Evolutionary conservation across 1,140 invertebrate genomes (phyloP).

Genomic region (Eciton burchellii): DNA sequence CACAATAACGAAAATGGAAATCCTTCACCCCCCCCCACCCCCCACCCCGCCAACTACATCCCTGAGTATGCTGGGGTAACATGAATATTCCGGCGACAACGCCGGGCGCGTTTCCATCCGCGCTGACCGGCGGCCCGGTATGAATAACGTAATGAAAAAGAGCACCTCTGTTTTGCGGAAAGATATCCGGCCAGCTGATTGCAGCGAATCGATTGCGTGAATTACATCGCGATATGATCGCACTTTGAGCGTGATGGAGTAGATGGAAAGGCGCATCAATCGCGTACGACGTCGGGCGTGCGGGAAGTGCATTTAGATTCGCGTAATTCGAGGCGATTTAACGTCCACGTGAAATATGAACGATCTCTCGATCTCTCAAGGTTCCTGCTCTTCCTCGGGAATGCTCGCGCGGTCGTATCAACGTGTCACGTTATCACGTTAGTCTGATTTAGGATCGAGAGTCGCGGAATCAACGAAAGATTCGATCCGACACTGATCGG

Average conservation of each 20-base stretch:
- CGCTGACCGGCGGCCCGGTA: conserved; percentile 25
- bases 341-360: too few species aligned
- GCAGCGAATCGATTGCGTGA: conserved; percentile 15
- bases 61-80: conserved; percentile 29
- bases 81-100: conserved; percentile 51
- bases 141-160: conserved; percentile 58
- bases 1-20: conserved; percentile 52
- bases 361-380: too few species aligned
- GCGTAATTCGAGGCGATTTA: too few species aligned
- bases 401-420: too few species aligned
- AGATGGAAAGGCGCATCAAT: too few species aligned
- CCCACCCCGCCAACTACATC: too few species aligned
- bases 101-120: conserved; percentile 38
- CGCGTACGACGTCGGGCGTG: too few species aligned
- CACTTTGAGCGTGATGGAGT: too few species aligned
- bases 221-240: conserved; percentile 7
- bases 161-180: background rate
- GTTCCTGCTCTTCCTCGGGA: too few species aligned
- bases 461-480: background rate
- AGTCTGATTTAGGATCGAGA: background rate
- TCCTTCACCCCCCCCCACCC: background rate
- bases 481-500: background rate
- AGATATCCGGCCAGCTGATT: conserved; percentile 32
- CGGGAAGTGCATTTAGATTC: too few species aligned
- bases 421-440: too few species aligned